Evolutionary conservation across 2,797 vertebrate genomes (phyloP).

Genomic region (Taeniopygia guttata): DNA sequence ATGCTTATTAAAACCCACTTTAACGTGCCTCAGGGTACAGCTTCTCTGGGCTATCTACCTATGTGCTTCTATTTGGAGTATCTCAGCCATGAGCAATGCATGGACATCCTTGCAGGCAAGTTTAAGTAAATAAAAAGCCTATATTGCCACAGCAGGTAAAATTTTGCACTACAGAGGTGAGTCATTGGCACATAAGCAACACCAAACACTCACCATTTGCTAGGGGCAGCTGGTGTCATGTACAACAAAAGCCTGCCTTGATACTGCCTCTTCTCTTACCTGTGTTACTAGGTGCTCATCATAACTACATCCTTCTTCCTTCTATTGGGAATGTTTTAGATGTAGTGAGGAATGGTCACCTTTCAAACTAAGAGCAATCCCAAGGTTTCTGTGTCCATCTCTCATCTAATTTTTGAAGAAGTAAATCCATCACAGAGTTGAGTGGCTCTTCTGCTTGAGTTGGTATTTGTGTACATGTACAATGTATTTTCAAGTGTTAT

Average conservation of each 20-base stretch:
- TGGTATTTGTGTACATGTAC: not conserved
- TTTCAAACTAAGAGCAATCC: not conserved
- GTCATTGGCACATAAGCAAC: fast-evolving
- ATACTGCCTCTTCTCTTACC: not conserved
- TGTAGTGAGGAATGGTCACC: not conserved
- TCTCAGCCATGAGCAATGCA: fast-evolving
- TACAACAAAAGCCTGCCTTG: not conserved
- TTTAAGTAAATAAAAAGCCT: not conserved
- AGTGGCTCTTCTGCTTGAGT: not conserved
- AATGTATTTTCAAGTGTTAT: not conserved
- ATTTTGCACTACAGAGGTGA: not conserved
- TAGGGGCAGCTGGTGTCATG: not conserved
- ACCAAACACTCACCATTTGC: not conserved
- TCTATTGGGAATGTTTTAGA: not conserved
- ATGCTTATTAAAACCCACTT: not conserved
- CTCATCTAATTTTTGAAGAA: not conserved
- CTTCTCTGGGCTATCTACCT: not conserved
- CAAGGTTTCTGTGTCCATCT: not conserved
- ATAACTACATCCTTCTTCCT: not conserved
- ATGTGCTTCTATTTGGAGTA: not conserved
- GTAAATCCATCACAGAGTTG: not conserved
- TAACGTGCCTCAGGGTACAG: not conserved
- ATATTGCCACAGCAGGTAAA: not conserved
- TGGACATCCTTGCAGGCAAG: not conserved
- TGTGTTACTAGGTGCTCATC: not conserved